A percentile compares a stretch with the other conserved stretches of the same genome.
Conservation (phyloP, 2,113 vertebrate genomes). For the Protobothrops mucrosquamatus region DNA sequence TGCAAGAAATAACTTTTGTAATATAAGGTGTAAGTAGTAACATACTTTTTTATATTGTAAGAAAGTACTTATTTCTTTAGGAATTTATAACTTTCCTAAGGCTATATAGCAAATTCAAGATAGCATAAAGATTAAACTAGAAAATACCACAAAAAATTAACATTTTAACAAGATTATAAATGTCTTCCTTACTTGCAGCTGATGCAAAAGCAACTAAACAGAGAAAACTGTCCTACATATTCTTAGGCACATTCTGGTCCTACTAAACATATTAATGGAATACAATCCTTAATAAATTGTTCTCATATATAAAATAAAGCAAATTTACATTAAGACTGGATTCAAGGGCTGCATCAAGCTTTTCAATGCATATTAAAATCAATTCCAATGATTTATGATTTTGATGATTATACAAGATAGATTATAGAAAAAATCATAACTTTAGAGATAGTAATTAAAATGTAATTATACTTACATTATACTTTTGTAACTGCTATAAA, state of each 20-base stretch:
- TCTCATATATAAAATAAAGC: neutral
- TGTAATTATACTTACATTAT: neutral
- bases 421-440: neutral
- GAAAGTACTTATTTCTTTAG: conserved; percentile 8
- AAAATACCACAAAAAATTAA: neutral
- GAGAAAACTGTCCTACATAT: conserved; percentile 40
- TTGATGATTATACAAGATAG: neutral
- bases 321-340: neutral
- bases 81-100: neutral
- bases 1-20: neutral
- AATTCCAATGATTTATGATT: neutral
- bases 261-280: conserved; percentile 41
- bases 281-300: neutral
- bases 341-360: neutral
- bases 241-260: conserved; percentile 27
- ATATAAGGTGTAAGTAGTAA: neutral
- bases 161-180: neutral
- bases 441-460: neutral
- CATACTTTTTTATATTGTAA: neutral
- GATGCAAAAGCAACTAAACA: conserved; percentile 53
- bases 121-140: neutral
- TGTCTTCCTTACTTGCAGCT: conserved; percentile 35
- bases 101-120: neutral
- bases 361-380: neutral
- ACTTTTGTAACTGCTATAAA: neutral